These are phyloP conservation scores for Cirrhinus mrigala DNA, from an alignment of 2,797 vertebrate genomes.

Conservation along the genomic window DNA sequence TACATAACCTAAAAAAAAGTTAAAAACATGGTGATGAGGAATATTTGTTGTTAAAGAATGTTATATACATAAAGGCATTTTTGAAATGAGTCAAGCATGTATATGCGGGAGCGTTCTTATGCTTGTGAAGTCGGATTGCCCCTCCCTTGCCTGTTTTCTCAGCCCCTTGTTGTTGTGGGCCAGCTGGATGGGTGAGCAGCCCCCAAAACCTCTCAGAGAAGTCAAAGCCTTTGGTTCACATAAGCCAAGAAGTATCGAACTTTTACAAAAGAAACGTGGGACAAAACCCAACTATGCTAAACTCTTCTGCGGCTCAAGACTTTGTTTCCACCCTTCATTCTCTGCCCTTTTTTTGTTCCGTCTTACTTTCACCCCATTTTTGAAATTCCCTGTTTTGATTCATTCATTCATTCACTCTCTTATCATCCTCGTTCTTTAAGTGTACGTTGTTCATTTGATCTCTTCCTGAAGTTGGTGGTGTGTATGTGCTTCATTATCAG, in stretches of 20 bases:
- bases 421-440: slow-evolving; percentile 27
- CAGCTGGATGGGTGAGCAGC: slow-evolving; percentile 56
- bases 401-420: slow-evolving; percentile 20
- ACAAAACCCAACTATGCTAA: slow-evolving; percentile 64
- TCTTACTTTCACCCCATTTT: slow-evolving; percentile 23
- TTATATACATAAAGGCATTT: background rate
- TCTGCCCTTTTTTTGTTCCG: slow-evolving; percentile 24
- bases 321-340: slow-evolving; percentile 49
- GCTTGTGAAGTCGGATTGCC: slow-evolving; percentile 13
- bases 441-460: slow-evolving; percentile 31
- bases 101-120: background rate
- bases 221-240: slow-evolving; percentile 58
- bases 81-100: background rate
- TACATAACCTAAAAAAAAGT: background rate
- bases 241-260: slow-evolving; percentile 60
- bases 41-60: background rate
- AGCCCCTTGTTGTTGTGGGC: slow-evolving; percentile 58
- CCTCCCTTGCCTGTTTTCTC: slow-evolving; percentile 43
- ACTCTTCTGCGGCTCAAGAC: slow-evolving; percentile 59
- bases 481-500: slow-evolving; percentile 45
- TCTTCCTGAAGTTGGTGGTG: slow-evolving; percentile 32
- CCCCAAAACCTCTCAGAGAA: slow-evolving; percentile 51
- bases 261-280: slow-evolving; percentile 59
- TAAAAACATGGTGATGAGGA: background rate
- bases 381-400: slow-evolving; percentile 19